Percentiles rank a stretch among this genome's conserved stretches.
Conservation (phyloP, 1,140 invertebrate species). For the Aphaenogaster floridana region DNA sequence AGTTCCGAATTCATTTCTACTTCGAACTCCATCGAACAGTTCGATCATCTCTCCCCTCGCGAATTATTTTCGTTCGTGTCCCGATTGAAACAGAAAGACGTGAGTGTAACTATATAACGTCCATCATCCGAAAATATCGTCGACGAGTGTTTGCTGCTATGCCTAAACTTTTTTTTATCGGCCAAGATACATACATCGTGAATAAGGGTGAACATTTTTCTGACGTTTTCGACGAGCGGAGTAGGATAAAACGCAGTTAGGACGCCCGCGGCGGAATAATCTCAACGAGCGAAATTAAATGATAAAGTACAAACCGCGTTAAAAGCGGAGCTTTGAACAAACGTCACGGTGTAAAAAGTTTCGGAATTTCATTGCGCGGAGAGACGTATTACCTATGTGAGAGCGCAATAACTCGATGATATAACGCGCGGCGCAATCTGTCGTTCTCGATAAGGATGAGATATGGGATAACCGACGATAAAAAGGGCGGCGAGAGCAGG, state of each 20-base stretch:
- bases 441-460: slow-evolving; percentile 64
- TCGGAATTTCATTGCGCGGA: slow-evolving; percentile 55
- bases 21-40: background rate
- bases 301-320: slow-evolving; percentile 59
- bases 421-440: slow-evolving; percentile 60
- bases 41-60: background rate
- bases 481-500: slow-evolving; percentile 33
- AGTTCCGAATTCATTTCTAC: slow-evolving; percentile 13
- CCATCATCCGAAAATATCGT: background rate
- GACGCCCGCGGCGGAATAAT: slow-evolving; percentile 53
- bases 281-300: slow-evolving; percentile 63
- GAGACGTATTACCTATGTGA: slow-evolving; percentile 53
- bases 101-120: background rate
- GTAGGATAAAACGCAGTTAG: slow-evolving; percentile 22
- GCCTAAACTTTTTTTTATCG: background rate
- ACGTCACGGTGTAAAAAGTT: slow-evolving; percentile 54
- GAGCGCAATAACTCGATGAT: slow-evolving; percentile 63
- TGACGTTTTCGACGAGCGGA: slow-evolving; percentile 21
- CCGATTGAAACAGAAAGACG: background rate
- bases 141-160: background rate
- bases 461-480: slow-evolving; percentile 58
- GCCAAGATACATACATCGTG: background rate
- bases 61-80: background rate
- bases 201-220: slow-evolving; percentile 31
- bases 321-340: slow-evolving; percentile 59